Evolutionary conservation across 2,113 vertebrate species (phyloP), one percentile per base, ranked within the genome.

Genomic region (Catharus fuscescens): DNA sequence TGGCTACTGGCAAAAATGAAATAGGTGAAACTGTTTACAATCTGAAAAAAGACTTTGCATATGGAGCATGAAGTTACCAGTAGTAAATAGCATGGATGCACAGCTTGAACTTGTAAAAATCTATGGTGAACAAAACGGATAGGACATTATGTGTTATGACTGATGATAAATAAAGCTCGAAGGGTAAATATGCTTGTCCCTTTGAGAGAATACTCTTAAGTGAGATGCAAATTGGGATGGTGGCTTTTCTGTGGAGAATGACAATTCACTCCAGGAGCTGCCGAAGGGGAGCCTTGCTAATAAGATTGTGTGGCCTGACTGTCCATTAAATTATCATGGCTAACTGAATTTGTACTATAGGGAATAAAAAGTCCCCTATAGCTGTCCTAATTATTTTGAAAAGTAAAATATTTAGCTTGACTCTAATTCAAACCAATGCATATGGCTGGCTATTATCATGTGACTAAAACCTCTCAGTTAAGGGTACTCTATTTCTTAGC

Each of bases 161-260:
- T 87, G 65, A 86, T 91, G 85, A 88, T 59, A 88, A 92, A 94
- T 94, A 89, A 89, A 84, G 53, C 61, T 89, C 0, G 3, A 69
- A 96, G 91, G 76, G 38, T 92, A 95, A 93, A 95, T 93, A 77
- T 81, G 50, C 65, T 89, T 87, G 52, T 92, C 62, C 44, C 71
- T 81, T 69, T 59, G 71, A 89, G 66, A 85, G 57, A 93, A 86
- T 82, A 66, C 85, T 91, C 4, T 77, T 77, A 73, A 52, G 59
- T 52, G 47, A 87, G 73, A 88, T 88, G 66, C 42, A 87, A 81
- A 87, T 64, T 81, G 69, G 40, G 29, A 73, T 82, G 76, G 79
- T 96, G 80, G 32, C 50, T 72, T 91, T 25, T 80, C 70, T 76
- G 32, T 47, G 91, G 50, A 91, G 77, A 88, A 76, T 62, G 67